Conservation (phyloP, 1,140 invertebrate genomes). For the Drosophila arizonae region DNA sequence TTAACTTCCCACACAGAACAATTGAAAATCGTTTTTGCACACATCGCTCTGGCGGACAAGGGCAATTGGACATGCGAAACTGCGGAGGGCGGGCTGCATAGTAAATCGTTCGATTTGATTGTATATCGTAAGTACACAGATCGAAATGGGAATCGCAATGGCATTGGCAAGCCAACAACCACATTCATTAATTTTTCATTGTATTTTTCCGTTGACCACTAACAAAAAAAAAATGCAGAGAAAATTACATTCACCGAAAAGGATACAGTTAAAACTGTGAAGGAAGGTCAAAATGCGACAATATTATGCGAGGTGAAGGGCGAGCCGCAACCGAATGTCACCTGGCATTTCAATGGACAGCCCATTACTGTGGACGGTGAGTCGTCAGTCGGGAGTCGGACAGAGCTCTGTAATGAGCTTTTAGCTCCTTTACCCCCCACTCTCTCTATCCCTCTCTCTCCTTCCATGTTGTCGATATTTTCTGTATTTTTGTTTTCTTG, state of each 20-base stretch:
- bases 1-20: conserved; percentile 50
- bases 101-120: conserved; percentile 82
- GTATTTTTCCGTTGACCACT: conserved; percentile 33
- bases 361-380: conserved; percentile 73
- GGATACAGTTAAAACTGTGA: conserved; percentile 80
- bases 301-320: conserved; percentile 84
- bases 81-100: conserved; percentile 63
- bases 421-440: background rate
- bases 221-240: conserved; percentile 52
- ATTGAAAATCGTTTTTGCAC: conserved; percentile 82
- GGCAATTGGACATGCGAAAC: conserved; percentile 82
- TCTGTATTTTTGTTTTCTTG: conserved; percentile 11
- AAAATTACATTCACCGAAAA: conserved; percentile 84
- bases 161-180: background rate
- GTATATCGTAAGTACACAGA: conserved; percentile 81
- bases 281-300: conserved; percentile 83
- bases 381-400: conserved; percentile 43
- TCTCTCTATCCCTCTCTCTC: background rate
- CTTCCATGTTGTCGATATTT: background rate
- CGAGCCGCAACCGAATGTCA: conserved; percentile 84
- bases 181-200: conserved; percentile 74
- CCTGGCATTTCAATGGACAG: conserved; percentile 83
- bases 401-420: conserved; percentile 61
- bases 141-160: conserved; percentile 1
- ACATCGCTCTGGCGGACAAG: conserved; percentile 78